Conservation (phyloP, 2,797 vertebrate genomes). For the Myotis findleyi region DNA sequence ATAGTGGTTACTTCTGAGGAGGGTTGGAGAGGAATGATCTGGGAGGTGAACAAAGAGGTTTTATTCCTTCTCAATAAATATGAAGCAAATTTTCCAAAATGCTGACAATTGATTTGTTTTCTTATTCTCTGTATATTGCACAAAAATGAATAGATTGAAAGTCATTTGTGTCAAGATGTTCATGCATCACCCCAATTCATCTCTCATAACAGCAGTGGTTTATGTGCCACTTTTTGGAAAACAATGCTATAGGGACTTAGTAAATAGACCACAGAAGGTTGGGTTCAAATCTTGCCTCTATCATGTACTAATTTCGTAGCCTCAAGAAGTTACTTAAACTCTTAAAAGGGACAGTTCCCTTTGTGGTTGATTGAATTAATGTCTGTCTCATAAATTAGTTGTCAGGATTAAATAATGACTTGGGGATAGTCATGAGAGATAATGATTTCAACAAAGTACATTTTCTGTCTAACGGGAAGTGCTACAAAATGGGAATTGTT, state of each 20-base stretch:
- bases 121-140: background rate
- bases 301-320: background rate
- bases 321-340: background rate
- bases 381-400: background rate
- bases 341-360: background rate
- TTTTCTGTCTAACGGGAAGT: constrained; percentile 10
- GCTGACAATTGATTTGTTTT: background rate
- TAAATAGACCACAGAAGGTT: background rate
- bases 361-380: background rate
- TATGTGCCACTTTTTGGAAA: background rate
- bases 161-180: background rate
- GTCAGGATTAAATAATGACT: constrained; percentile 29
- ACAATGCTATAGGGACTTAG: background rate
- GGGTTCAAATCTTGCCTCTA: background rate
- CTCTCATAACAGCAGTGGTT: background rate
- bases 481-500: background rate
- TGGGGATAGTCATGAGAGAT: background rate
- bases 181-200: background rate
- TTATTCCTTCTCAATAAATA: constrained; percentile 22
- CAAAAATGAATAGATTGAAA: background rate
- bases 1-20: background rate
- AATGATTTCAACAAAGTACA: constrained; percentile 21
- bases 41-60: background rate
- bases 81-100: background rate
- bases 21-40: background rate